Percentiles rank a stretch among this genome's conserved stretches.
Conservation (phyloP, 2,888 invertebrate species). For the Sesia apiformis region DNA sequence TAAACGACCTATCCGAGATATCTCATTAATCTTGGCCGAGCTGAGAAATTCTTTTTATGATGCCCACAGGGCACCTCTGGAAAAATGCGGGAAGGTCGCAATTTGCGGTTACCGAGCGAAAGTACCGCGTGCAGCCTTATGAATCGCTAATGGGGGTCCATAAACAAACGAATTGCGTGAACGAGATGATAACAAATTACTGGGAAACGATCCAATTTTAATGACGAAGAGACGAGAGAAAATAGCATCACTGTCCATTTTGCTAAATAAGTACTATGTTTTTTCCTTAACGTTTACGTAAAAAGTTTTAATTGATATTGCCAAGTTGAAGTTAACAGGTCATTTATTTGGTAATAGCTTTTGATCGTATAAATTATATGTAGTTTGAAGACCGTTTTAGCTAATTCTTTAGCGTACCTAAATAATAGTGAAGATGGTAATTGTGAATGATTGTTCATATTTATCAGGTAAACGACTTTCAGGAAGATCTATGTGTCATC, state of each 20-base stretch:
- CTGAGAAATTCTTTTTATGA: constrained; percentile 30
- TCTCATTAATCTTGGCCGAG: constrained; percentile 30
- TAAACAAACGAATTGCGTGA: constrained; percentile 4
- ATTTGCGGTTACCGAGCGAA: constrained; percentile 13
- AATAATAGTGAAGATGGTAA: too few relatives aligned
- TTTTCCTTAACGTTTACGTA: too few relatives aligned
- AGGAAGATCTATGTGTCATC: too few relatives aligned
- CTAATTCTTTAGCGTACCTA: too few relatives aligned
- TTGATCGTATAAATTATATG: too few relatives aligned
- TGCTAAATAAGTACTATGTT: neutral
- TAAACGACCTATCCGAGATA: constrained; percentile 25
- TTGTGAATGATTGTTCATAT: too few relatives aligned
- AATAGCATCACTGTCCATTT: neutral
- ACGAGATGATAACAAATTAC: constrained; percentile 1
- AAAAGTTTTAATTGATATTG: too few relatives aligned
- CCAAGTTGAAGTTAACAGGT: too few relatives aligned
- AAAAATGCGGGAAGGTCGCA: constrained; percentile 22
- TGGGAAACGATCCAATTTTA: too few relatives aligned
- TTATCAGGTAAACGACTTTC: too few relatives aligned
- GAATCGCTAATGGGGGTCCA: constrained; percentile 14
- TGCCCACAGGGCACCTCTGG: constrained; percentile 22
- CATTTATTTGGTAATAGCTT: too few relatives aligned
- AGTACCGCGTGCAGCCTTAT: constrained; percentile 13
- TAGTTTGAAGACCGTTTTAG: too few relatives aligned
- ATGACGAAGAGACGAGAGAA: neutral